Evolutionary conservation across 2,797 vertebrate genomes (phyloP).

Genomic region (Scleropages formosus): DNA sequence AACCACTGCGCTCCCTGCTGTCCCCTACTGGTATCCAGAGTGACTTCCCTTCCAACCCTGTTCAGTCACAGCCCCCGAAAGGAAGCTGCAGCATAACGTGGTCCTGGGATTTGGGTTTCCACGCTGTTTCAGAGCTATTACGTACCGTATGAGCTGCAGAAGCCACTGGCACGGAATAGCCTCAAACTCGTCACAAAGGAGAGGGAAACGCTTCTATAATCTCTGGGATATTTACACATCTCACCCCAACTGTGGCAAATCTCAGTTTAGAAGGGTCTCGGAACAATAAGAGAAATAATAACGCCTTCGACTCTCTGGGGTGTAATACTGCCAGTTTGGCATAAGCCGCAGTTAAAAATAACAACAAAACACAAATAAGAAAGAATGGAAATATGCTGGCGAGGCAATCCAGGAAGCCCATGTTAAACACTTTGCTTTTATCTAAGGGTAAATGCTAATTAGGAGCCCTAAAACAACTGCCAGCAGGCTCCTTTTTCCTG

Average conservation of each 20-base stretch:
- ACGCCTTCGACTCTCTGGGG: neutral
- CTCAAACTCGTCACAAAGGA: neutral
- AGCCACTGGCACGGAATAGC: neutral
- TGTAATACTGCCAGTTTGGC: neutral
- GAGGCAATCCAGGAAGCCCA: neutral
- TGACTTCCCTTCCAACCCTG: neutral
- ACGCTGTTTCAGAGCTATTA: neutral
- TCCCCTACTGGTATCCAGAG: too few species aligned
- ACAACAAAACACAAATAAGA: conserved; percentile 10
- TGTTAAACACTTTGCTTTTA: conserved; percentile 9
- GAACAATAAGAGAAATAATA: conserved; percentile 18
- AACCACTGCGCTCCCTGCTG: too few species aligned
- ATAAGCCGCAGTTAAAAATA: neutral
- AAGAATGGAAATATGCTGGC: neutral
- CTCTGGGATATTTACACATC: conserved; percentile 29
- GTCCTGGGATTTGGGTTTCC: neutral
- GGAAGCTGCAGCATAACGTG: neutral
- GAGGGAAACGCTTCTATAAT: conserved; percentile 15
- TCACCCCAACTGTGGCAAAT: conserved; percentile 14
- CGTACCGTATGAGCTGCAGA: neutral
- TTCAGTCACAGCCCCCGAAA: neutral
- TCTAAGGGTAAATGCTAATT: neutral
- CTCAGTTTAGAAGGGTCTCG: neutral
- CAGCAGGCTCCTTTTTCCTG: neutral
- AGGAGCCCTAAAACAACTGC: neutral